Conservation (phyloP, 2,888 invertebrate species). For the Rhingia campestris region DNA sequence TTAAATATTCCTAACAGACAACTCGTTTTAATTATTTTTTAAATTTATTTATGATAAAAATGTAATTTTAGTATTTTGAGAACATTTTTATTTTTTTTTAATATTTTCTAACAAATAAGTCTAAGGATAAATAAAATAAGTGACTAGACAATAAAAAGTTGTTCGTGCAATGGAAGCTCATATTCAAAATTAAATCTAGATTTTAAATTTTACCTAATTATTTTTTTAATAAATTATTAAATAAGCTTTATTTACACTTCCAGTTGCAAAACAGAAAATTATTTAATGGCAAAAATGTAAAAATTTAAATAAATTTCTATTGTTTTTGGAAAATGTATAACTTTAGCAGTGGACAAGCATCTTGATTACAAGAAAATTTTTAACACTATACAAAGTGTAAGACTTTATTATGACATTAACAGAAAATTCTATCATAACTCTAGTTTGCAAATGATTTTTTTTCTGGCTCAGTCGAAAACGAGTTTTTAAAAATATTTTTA, state of each 20-base stretch:
- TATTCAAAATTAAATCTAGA: constrained; percentile 41
- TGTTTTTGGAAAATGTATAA: not conserved
- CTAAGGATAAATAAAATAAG: constrained; percentile 31
- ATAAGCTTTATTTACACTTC: constrained; percentile 45
- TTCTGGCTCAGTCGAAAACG: no score
- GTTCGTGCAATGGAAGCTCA: constrained; percentile 71
- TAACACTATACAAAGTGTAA: not conserved
- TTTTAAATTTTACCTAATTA: constrained; percentile 42
- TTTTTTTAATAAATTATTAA: constrained; percentile 29
- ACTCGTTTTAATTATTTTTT: constrained; percentile 53
- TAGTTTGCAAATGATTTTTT: no score
- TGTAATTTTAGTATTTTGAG: constrained; percentile 57
- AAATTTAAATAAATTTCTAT: not conserved
- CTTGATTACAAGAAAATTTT: no score
- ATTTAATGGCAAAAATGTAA: constrained; percentile 10
- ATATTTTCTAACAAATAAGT: constrained; percentile 38
- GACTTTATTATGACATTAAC: not conserved
- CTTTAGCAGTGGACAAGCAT: not conserved
- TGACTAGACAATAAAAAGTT: constrained; percentile 39
- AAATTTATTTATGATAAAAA: constrained; percentile 60
- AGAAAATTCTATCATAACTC: no score
- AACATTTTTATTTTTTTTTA: constrained; percentile 23
- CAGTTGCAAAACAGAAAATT: constrained; percentile 55
- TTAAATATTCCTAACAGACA: constrained; percentile 72
- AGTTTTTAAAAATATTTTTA: no score